Percentiles rank a stretch among this genome's conserved stretches.
phyloP scores from a whole-genome alignment of 1,140 invertebrate genomes.

The Cyphomyrmex costatus region DNA sequence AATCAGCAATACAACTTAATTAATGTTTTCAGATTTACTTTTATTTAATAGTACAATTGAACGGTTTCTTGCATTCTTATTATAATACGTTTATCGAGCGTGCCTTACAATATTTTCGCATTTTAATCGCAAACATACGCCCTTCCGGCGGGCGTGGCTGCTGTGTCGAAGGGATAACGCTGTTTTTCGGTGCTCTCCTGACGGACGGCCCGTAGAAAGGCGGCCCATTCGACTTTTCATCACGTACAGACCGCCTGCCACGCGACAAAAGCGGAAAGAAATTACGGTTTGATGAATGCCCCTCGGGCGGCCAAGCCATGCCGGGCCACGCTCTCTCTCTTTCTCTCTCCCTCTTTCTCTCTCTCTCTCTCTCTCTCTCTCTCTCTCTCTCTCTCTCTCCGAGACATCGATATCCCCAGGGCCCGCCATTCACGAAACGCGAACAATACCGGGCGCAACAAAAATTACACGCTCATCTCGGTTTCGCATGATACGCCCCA shows the following conservation, averaged over 20 bases:
- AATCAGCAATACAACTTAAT: neutral
- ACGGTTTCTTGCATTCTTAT: neutral
- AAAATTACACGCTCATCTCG: slow-evolving; percentile 81
- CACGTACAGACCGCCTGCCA: slow-evolving; percentile 43
- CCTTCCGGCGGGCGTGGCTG: slow-evolving; percentile 42
- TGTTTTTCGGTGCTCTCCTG: slow-evolving; percentile 16
- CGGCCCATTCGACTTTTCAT: slow-evolving; percentile 63
- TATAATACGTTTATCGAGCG: neutral
- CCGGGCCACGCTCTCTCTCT: neutral
- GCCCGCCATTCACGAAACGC: slow-evolving; percentile 57
- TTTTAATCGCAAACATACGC: slow-evolving; percentile 27
- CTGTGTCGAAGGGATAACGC: slow-evolving; percentile 12
- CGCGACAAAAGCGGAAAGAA: slow-evolving; percentile 69
- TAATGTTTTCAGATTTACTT: neutral
- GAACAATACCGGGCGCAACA: slow-evolving; percentile 62
- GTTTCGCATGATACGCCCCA: slow-evolving; percentile 77
- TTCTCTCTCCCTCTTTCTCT: neutral
- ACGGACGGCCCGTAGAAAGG: slow-evolving; percentile 18
- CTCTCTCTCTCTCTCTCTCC: neutral
- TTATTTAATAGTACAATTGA: neutral
- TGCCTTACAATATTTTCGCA: neutral
- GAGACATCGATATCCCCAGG: slow-evolving; percentile 56
- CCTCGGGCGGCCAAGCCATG: neutral
- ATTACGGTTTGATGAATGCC: slow-evolving; percentile 71
- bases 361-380: neutral